Base-by-base conservation (phyloP, 2,888 invertebrate species). In the Congeria kusceri region DNA sequence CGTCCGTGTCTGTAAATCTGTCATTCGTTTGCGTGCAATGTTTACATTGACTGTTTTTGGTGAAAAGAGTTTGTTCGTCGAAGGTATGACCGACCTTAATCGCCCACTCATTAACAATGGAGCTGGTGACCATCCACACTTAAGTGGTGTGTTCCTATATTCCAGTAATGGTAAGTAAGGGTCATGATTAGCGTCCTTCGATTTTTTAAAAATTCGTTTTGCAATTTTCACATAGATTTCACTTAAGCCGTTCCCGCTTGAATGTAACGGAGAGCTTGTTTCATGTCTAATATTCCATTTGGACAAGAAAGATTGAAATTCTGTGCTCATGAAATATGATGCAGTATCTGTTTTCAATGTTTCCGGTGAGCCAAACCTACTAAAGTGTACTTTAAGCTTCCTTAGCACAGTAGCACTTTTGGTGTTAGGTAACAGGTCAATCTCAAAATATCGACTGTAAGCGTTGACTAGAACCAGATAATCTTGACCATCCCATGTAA, bases 381-480 rank as follows among this genome's bases (percentile, higher is more conserved):
- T 53, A 65, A 86, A 77, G 20, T 81, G 83, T 25, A 53, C 65
- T 64, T 81, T 79, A 18, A 83, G 58, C 58, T 84, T 86, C 18
- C 5, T 4, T 15, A 85, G 73, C 5, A 86, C 72, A 27, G 75
- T 66, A 29, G 23, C 44, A n/a, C 73, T 27, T n/a, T 27, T 28
- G 5, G 76, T 83, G 9, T 71, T 61, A 7, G 59, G 64, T 20
- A 84, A 59, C 23, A 27, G 53, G 39, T 86, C 85, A 15, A 80
- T 59, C 32, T 32, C 32, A 32, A 9, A 32, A 69, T 78, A 87
- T 46, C 68, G 49, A 63, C 47, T 47, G 2, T 20, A 46, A 46
- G n/a, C 44, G 27, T 64, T 20, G 9, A 23, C 18, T 47, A 18
- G 15, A 18, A 9, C 49, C 4, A 49, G 18, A 49, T 15, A 20